phyloP scores from a whole-genome alignment of 2,888 invertebrate genomes.

The Conus canariensis region DNA sequence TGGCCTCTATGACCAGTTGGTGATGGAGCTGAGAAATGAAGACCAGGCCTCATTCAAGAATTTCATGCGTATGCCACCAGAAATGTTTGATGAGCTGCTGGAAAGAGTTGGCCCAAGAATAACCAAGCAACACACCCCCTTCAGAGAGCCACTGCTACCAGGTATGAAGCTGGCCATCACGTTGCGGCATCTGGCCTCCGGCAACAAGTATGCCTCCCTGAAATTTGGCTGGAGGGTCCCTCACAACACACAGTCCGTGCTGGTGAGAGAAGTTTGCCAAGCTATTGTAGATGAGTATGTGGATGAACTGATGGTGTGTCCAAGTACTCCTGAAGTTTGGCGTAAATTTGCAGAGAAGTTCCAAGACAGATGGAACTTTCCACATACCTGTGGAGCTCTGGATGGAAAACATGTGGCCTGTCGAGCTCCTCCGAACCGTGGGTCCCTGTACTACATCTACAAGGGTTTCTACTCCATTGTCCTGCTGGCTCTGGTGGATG shows the following conservation, averaged over 20 bases:
- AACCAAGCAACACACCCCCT: slow-evolving; percentile 46
- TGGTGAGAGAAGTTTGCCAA: slow-evolving; percentile 54
- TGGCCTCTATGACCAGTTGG: too few relatives aligned
- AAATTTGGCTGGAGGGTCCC: slow-evolving; percentile 54
- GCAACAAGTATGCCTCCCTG: slow-evolving; percentile 53
- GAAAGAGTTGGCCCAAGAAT: slow-evolving; percentile 31
- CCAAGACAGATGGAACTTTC: slow-evolving; percentile 55
- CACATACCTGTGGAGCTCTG: slow-evolving; percentile 58
- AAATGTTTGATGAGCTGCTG: slow-evolving; percentile 49
- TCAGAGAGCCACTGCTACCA: slow-evolving; percentile 37
- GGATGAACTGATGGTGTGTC: slow-evolving; percentile 42
- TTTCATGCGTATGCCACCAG: slow-evolving; percentile 13
- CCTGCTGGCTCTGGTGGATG: slow-evolving; percentile 57
- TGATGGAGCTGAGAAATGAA: background rate
- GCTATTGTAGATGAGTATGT: slow-evolving; percentile 52
- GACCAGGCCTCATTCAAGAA: background rate
- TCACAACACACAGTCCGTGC: slow-evolving; percentile 53
- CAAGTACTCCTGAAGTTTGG: slow-evolving; percentile 50
- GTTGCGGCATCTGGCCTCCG: slow-evolving; percentile 47
- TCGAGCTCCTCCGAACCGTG: slow-evolving; percentile 50
- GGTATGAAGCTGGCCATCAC: slow-evolving; percentile 46
- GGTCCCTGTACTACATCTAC: slow-evolving; percentile 57
- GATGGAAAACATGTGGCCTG: slow-evolving; percentile 61
- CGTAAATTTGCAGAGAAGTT: slow-evolving; percentile 51
- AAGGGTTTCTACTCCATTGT: slow-evolving; percentile 55